Evolutionary conservation across 2,888 invertebrate species (phyloP).

Genomic region (Timema cristinae): DNA sequence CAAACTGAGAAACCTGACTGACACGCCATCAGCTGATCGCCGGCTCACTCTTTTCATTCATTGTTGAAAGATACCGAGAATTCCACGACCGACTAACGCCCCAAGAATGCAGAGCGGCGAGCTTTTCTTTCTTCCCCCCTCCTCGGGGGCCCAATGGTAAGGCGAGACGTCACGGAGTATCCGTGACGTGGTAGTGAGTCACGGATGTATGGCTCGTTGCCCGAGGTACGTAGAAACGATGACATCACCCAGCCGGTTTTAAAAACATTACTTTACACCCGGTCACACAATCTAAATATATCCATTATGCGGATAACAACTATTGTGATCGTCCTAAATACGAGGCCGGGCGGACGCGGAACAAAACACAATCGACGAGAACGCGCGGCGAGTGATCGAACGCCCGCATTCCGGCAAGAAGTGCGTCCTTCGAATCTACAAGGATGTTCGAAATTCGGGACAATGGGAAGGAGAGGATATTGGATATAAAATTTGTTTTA

Average conservation of each 20-base stretch:
- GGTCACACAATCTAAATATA: slow-evolving; percentile 8
- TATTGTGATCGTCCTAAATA: no score
- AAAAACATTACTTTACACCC: not conserved
- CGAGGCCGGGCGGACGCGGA: no score
- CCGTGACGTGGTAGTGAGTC: slow-evolving; percentile 15
- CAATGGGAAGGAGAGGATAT: no score
- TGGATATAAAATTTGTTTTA: no score
- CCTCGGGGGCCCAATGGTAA: not conserved
- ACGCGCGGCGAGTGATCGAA: no score
- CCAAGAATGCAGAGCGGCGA: slow-evolving; percentile 12
- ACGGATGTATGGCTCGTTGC: not conserved
- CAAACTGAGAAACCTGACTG: slow-evolving; percentile 6
- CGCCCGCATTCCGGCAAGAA: no score
- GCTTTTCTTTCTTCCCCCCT: not conserved
- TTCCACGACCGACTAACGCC: not conserved
- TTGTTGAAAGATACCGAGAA: slow-evolving; percentile 5
- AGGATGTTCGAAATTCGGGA: no score
- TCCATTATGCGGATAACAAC: not conserved
- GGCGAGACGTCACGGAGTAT: not conserved
- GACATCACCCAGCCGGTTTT: slow-evolving; percentile 4
- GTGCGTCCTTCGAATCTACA: no score
- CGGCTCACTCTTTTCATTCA: slow-evolving; percentile 4
- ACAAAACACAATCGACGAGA: no score
- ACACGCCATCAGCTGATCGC: not conserved
- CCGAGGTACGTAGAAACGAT: slow-evolving; percentile 4